Evolutionary conservation across 2,888 invertebrate genomes (phyloP), one percentile per base, ranked within the genome.

Genomic region (Acholoe squamosa): DNA sequence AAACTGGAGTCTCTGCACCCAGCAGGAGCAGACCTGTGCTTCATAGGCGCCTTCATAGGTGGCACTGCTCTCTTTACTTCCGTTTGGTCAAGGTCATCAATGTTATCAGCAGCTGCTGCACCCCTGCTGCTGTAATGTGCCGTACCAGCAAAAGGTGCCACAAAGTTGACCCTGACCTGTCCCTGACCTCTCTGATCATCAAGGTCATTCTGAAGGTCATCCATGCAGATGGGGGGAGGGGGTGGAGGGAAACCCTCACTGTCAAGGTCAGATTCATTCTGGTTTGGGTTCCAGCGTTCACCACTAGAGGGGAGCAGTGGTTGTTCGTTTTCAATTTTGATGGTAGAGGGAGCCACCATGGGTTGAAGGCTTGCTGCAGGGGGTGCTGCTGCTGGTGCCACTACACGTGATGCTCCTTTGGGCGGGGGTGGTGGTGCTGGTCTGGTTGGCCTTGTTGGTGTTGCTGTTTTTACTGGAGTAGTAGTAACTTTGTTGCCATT

Each of bases 181-280:
- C 84, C 84, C 51, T 84, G 52, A n/a, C 14, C 56, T 1, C 12
- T 0, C 28, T 54, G 25, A 3, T 34, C 43, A 10, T 84, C 84
- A 19, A 43, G 33, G 33, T 80, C 34, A 34, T 34, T 10, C 0
- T 5, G 34, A 31, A 31, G 28, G 43, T 34, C 34, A 31, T 86
- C 86, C 0, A 31, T 28, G 25, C 86, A 86, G 56, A 86, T 86
- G 86, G 86, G 86, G 14, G 86, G 86, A 10, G 86, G 86, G n/a
- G 86, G 86, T 3, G 86, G 86, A 5, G 86, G 86, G 86, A 86
- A 86, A 22, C 86, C 86, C 31, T 86, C 86, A 28, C 25, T 86
- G 54, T 86, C 86, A 12, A 86, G 22, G 52, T 86, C 86, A 7
- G 86, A 52, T 0, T 86, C 86, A 43, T 0, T 19, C 3, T 22